Conservation (phyloP, 2,888 invertebrate species). For the Drymonia ruficornis region DNA sequence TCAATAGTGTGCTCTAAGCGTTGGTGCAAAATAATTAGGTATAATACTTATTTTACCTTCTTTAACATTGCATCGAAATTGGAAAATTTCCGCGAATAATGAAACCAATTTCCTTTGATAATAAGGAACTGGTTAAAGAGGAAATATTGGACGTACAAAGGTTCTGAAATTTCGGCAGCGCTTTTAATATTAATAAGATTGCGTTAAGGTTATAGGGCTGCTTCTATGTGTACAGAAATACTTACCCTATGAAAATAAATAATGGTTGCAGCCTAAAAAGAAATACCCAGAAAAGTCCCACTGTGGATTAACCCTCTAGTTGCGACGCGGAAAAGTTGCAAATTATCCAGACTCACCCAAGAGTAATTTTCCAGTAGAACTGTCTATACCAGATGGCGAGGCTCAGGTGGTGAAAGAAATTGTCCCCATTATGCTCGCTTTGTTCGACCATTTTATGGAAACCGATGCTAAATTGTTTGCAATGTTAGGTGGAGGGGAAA, state of each 20-base stretch:
- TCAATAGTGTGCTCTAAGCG: too few relatives aligned
- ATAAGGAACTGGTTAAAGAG: neutral
- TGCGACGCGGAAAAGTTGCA: neutral
- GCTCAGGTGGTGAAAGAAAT: constrained; percentile 76
- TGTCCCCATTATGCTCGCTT: constrained; percentile 71
- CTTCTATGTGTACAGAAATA: too few relatives aligned
- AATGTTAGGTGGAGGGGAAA: constrained; percentile 52
- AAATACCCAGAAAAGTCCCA: neutral
- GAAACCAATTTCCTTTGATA: neutral
- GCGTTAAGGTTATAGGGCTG: neutral
- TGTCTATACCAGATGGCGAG: constrained; percentile 16
- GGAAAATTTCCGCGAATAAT: neutral
- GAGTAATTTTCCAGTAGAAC: neutral
- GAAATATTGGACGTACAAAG: constrained; percentile 1
- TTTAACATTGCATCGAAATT: too few relatives aligned
- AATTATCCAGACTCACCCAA: constrained; percentile 2
- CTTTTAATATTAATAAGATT: neutral
- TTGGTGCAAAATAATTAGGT: too few relatives aligned
- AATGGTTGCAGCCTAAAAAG: too few relatives aligned
- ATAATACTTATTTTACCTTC: too few relatives aligned
- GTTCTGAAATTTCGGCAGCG: neutral
- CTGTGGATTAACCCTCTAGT: neutral
- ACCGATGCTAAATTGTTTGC: constrained; percentile 71
- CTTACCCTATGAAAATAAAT: neutral
- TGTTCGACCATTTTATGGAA: constrained; percentile 71